Base-by-base conservation (phyloP, 2,888 invertebrate genomes). In the Cylloceria caligata region DNA sequence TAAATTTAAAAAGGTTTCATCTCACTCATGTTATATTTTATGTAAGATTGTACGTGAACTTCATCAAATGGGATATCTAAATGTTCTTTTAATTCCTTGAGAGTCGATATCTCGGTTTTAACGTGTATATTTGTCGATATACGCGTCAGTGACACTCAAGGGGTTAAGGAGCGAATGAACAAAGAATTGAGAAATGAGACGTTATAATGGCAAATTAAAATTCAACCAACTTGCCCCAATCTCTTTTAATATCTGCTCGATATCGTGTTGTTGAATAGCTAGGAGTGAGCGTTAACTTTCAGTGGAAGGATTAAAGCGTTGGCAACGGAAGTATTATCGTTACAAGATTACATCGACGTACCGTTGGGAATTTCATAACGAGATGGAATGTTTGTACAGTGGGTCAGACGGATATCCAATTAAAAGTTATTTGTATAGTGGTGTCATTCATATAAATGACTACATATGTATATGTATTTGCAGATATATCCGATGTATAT, bases 291-390 rank as follows among this genome's bases (percentile, higher is more conserved):
- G 24, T n/a, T n/a, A n/a, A 52, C 24, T 52, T 52, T 21, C 24
- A 9, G 49, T 24, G 13, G 11, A 52, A 9, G 49, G 49, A 52
- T 52, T 24, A 52, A 21, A 9, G 49, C 49, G 21, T 21, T 11
- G 11, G 21, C 34, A 34, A 19, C 11, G 21, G 36, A 49, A 62
- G 47, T 72, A 60, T 60, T 72, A 47, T 62, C 34, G 36, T 36
- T 49, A 24, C 47, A 62, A 62, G 47, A 72, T 62, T 34, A 30
- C 49, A 47, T 72, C 62, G 36, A 21, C 13, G 21, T 16, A 42
- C 60, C 34, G 72, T 24, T 9, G 30, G 47, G 19, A 13, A 69
- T 69, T 55, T 62, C 49, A 21, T 49, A 62, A 60, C 72, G 21
- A 47, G 62, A 19, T 21, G 11, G n/a, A 55, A 62, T 49, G 19